Percentiles rank a stretch among this genome's conserved stretches.
Conservation (phyloP, 2,888 invertebrate species). For the Hoplodrina blanda region DNA sequence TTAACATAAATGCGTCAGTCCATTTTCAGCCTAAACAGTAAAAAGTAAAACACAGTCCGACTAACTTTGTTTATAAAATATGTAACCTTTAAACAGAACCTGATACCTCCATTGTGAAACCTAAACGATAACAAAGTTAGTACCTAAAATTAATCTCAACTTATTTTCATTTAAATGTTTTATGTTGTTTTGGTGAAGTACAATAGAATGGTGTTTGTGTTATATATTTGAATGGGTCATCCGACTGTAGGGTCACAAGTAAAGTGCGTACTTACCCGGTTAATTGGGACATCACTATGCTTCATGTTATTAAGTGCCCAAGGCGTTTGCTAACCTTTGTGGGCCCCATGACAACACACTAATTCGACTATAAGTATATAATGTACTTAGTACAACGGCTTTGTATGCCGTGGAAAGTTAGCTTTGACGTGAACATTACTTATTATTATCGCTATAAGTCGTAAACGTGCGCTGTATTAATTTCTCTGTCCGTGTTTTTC, state of each 20-base stretch:
- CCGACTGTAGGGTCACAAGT: constrained; percentile 62
- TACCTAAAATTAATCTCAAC: constrained; percentile 39
- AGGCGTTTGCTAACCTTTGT: constrained; percentile 64
- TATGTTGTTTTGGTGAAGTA: constrained; percentile 46
- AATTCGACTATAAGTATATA: constrained; percentile 49
- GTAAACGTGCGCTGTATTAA: constrained; percentile 10
- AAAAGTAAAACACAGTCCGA: not conserved
- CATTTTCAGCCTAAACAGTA: not conserved
- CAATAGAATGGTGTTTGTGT: constrained; percentile 40
- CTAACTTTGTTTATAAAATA: constrained; percentile 25
- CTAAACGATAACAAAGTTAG: constrained; percentile 23
- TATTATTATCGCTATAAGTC: constrained; percentile 20
- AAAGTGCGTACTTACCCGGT: constrained; percentile 55
- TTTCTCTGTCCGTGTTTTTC: constrained; percentile 14
- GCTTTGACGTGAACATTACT: constrained; percentile 29
- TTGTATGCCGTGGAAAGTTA: constrained; percentile 22
- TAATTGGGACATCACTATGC: constrained; percentile 60
- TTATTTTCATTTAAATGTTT: constrained; percentile 50
- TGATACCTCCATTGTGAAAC: constrained; percentile 25
- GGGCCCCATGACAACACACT: constrained; percentile 54
- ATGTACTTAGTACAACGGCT: constrained; percentile 36
- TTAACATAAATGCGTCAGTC: not conserved
- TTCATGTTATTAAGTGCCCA: constrained; percentile 68
- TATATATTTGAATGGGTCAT: constrained; percentile 57
- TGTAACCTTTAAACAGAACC: constrained; percentile 14